Evolutionary conservation across 2,888 invertebrate species (phyloP).

Genomic region (Callimorpha dominula): DNA sequence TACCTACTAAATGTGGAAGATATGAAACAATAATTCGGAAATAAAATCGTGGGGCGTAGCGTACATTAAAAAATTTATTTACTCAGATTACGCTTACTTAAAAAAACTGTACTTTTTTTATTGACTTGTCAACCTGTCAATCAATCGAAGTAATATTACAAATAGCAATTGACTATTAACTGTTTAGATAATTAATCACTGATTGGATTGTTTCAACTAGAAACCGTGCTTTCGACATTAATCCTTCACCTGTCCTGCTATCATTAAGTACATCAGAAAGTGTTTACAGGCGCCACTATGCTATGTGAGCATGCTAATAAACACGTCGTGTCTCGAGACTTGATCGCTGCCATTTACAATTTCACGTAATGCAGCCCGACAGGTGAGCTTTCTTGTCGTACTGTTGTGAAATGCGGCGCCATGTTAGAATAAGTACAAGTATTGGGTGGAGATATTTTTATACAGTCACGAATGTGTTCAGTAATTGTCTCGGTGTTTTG

Average conservation of each 20-base stretch:
- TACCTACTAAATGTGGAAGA: no score
- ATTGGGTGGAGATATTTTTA: slow-evolving; percentile 29
- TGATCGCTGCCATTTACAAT: slow-evolving; percentile 59
- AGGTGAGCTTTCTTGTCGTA: slow-evolving; percentile 61
- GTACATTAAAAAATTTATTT: no score
- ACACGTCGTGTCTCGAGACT: slow-evolving; percentile 60
- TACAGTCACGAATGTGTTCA: slow-evolving; percentile 16
- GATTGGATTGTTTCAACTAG: slow-evolving; percentile 48
- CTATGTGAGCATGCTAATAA: slow-evolving; percentile 56
- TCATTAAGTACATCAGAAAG: slow-evolving; percentile 70
- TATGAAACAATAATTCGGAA: no score
- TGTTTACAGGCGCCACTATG: slow-evolving; percentile 47
- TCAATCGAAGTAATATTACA: slow-evolving; percentile 25
- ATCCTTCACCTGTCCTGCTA: slow-evolving; percentile 62
- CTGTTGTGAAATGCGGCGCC: slow-evolving; percentile 48
- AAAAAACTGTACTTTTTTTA: no score
- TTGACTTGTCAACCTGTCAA: slow-evolving; percentile 14
- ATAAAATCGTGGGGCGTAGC: no score
- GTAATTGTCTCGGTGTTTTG: neutral
- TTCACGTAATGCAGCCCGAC: slow-evolving; percentile 60
- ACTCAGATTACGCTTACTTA: no score
- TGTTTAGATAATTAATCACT: slow-evolving; percentile 41
- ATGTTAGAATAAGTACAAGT: slow-evolving; percentile 31
- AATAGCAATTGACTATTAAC: slow-evolving; percentile 24
- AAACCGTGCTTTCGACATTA: slow-evolving; percentile 50